phyloP scores from a whole-genome alignment of 2,888 invertebrate species.

The Epistrophe grossulariae region DNA sequence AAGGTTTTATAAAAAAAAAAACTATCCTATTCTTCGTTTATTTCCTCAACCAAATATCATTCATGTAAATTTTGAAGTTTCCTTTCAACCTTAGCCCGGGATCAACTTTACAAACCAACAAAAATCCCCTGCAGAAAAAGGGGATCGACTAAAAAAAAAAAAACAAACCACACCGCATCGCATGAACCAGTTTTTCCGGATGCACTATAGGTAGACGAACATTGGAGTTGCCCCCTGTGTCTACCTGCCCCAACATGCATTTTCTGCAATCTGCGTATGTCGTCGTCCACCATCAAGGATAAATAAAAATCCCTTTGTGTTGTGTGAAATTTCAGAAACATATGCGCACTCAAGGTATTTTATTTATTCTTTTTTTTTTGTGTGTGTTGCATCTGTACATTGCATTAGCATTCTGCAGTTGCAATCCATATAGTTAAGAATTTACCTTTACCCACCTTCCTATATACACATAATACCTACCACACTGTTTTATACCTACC shows the following conservation, averaged over 20 bases:
- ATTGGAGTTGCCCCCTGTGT: constrained; percentile 28
- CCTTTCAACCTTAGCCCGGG: constrained; percentile 41
- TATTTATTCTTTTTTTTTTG: background rate
- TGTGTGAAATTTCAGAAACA: constrained; percentile 52
- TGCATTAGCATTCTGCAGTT: constrained; percentile 60
- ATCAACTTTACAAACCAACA: background rate
- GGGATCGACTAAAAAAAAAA: constrained; percentile 41
- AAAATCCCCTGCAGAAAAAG: constrained; percentile 46
- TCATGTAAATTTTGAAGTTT: constrained; percentile 48
- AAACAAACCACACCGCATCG: constrained; percentile 8
- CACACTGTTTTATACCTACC: background rate
- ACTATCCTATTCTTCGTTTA: background rate
- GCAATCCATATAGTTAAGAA: constrained; percentile 34
- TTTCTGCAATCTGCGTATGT: constrained; percentile 42
- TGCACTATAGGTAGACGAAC: constrained; percentile 57
- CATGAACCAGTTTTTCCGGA: constrained; percentile 75
- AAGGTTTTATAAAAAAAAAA: too few species aligned
- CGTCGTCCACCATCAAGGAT: constrained; percentile 35
- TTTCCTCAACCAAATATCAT: constrained; percentile 19
- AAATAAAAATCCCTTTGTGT: constrained; percentile 66
- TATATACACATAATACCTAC: background rate
- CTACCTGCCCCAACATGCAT: constrained; percentile 31
- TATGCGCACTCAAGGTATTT: constrained; percentile 40
- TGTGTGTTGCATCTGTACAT: constrained; percentile 51
- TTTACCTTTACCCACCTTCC: constrained; percentile 4